Evolutionary conservation across 2,888 invertebrate genomes (phyloP).

Genomic region (Ophraella communa): DNA sequence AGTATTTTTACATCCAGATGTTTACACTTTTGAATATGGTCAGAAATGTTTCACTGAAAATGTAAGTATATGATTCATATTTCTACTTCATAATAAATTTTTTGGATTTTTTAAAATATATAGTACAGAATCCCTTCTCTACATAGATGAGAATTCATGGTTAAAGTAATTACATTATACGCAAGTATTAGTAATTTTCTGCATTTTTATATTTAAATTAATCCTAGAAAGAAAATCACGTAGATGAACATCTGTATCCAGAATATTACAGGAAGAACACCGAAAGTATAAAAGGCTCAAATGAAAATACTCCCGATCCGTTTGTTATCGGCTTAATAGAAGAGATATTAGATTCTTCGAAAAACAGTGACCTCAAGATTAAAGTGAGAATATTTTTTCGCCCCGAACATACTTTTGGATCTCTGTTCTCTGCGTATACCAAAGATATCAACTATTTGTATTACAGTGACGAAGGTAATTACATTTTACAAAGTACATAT

Average conservation of each 20-base stretch:
- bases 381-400: slow-evolving; percentile 75
- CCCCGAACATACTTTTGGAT: slow-evolving; percentile 75
- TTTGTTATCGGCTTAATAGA: slow-evolving; percentile 76
- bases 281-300: slow-evolving; percentile 74
- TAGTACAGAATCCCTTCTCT: too few species aligned
- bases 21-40: slow-evolving; percentile 65
- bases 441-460: slow-evolving; percentile 77
- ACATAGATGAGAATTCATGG: too few species aligned
- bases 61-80: slow-evolving; percentile 32
- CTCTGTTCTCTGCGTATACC: slow-evolving; percentile 64
- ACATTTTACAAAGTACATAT: background rate
- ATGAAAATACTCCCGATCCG: slow-evolving; percentile 75
- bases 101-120: background rate
- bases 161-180: too few species aligned
- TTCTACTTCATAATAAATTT: background rate
- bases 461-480: slow-evolving; percentile 75
- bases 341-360: slow-evolving; percentile 63
- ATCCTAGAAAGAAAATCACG: slow-evolving; percentile 56
- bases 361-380: slow-evolving; percentile 65
- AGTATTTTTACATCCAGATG: slow-evolving; percentile 72
- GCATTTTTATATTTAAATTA: too few species aligned
- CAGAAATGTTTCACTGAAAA: background rate
- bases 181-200: too few species aligned
- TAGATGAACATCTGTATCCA: slow-evolving; percentile 78
- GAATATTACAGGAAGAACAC: slow-evolving; percentile 81